These are phyloP conservation scores for Cygnus atratus DNA, from an alignment of 2,113 vertebrate species.

Conservation along the genomic window DNA sequence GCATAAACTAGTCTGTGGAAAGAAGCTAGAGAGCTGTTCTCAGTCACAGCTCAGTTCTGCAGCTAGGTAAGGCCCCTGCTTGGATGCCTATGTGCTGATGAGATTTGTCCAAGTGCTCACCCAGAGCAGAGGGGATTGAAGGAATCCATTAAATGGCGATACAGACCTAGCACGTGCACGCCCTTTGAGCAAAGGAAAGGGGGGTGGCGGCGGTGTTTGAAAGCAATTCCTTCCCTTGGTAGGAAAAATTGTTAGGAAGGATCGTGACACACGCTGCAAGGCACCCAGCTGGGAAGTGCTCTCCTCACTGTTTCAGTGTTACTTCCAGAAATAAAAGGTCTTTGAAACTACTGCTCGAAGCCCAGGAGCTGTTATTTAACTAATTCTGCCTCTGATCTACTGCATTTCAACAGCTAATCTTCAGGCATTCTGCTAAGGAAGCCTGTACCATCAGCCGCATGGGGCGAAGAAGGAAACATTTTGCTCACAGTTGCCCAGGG, in stretches of 20 bases:
- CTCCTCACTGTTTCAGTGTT: not conserved
- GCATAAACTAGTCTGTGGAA: not conserved
- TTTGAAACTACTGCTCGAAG: not conserved
- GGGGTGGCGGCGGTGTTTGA: not conserved
- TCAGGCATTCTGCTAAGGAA: not conserved
- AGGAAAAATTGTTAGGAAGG: not conserved
- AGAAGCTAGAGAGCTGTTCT: not conserved
- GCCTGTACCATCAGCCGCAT: not conserved
- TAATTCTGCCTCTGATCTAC: not conserved
- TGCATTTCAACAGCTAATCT: not conserved
- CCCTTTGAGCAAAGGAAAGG: not conserved
- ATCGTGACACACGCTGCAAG: not conserved
- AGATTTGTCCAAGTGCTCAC: fast-evolving
- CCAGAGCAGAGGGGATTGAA: not conserved
- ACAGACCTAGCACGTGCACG: not conserved
- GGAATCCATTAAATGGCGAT: not conserved
- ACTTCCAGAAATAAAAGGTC: not conserved
- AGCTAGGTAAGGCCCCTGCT: not conserved
- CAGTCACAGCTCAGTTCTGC: not conserved
- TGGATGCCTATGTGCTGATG: fast-evolving
- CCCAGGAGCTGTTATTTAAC: not conserved
- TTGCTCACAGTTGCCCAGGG: not conserved
- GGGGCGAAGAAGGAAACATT: not conserved
- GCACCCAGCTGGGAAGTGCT: not conserved
- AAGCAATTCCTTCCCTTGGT: not conserved